These are phyloP conservation scores for Pheucticus melanocephalus DNA, from an alignment of 2,113 vertebrate species.

Conservation along the genomic window DNA sequence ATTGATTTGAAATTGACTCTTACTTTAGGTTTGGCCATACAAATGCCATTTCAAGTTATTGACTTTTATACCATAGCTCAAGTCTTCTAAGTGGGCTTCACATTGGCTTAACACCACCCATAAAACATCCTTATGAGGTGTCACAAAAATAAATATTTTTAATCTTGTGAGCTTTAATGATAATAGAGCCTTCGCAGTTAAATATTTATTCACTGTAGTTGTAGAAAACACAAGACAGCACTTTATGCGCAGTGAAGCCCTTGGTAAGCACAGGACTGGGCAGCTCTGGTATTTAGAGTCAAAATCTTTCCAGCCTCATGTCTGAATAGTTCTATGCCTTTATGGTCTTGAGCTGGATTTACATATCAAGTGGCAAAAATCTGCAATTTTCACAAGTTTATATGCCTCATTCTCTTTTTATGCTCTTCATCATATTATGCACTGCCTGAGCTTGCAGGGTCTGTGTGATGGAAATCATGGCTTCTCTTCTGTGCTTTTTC, in stretches of 20 bases:
- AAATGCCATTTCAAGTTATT: neutral
- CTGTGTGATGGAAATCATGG: neutral
- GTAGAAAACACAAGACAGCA: neutral
- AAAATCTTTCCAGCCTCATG: neutral
- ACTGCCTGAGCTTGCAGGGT: neutral
- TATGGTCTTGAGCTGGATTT: neutral
- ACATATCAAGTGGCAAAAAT: neutral
- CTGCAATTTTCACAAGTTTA: neutral
- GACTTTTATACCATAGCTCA: neutral
- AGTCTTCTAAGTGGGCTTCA: neutral
- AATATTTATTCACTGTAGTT: neutral
- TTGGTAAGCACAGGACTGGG: neutral
- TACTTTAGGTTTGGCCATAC: neutral
- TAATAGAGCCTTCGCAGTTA: neutral
- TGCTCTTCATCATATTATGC: neutral
- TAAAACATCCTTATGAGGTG: neutral
- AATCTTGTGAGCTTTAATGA: neutral
- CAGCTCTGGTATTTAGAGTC: neutral
- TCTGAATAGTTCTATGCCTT: neutral
- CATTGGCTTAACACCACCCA: accelerated
- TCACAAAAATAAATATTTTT: neutral
- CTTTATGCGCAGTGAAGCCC: neutral
- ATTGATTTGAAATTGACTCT: neutral
- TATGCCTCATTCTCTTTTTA: neutral
- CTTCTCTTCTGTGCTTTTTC: neutral